Conservation (phyloP, 2,113 vertebrate genomes). For the Pyxicephalus adspersus region DNA sequence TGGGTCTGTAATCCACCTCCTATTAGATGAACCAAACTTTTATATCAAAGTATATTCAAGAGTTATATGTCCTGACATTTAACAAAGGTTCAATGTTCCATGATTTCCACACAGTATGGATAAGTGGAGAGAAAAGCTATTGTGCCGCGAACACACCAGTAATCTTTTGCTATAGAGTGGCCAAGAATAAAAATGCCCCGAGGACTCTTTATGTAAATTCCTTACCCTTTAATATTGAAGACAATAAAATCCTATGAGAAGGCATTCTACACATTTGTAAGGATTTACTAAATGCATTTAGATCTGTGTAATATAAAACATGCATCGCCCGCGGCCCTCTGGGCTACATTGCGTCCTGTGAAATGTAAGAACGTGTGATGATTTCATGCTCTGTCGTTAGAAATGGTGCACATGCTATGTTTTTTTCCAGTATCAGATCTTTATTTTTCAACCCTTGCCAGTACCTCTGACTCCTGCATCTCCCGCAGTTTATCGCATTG, state of each 20-base stretch:
- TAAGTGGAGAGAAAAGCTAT: not conserved
- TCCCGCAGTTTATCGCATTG: not conserved
- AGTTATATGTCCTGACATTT: not conserved
- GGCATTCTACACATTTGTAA: constrained; percentile 23
- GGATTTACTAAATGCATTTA: not conserved
- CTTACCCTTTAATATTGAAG: constrained; percentile 24
- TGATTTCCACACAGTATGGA: not conserved
- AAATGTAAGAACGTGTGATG: constrained; percentile 41
- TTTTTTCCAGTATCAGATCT: constrained; percentile 2
- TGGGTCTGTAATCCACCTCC: too few species aligned
- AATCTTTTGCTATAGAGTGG: constrained; percentile 15
- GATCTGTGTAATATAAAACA: constrained; percentile 43
- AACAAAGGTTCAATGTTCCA: not conserved
- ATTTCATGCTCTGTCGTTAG: constrained; percentile 23
- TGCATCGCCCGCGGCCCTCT: constrained; percentile 31
- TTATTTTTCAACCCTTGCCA: constrained; percentile 32
- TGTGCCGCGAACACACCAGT: not conserved
- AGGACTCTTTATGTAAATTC: constrained; percentile 14
- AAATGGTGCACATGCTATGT: not conserved
- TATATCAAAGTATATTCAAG: not conserved
- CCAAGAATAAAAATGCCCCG: constrained; percentile 5
- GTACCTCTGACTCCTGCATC: not conserved
- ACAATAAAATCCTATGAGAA: constrained; percentile 17
- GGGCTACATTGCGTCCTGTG: constrained; percentile 6
- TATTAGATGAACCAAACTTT: too few species aligned